Evolutionary conservation across 1,140 invertebrate genomes (phyloP), one percentile per base, ranked within the genome.

Genomic region (Drosophila mojavensis): DNA sequence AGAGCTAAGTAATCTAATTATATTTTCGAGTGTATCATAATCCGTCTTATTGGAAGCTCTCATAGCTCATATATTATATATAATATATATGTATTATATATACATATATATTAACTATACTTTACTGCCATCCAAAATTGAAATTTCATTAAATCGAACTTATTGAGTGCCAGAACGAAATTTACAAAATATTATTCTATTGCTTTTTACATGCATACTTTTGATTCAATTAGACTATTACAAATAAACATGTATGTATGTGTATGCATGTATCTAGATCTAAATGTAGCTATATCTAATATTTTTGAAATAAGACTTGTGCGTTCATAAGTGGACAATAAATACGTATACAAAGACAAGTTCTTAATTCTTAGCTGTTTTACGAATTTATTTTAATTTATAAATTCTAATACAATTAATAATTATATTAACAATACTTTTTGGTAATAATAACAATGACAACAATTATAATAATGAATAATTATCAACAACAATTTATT

Each of bases 301-400:
- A 63, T 51, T 55, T 30, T 47, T 70, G 74, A 78, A 64, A 48
- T 53, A 58, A 48, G 33, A 70, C 67, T 78, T 53, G 67, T 53
- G 39, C 47, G 79, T 82, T 86, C 71, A 73, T 69, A 54, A 77
- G 67, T 77, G 75, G 75, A 79, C 83, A 85, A 88, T 88, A 85
- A 86, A 85, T 65, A 65, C 66, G 55, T 67, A 67, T 67, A 66
- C 61, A 69, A 53, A 47, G 53, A 30, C 5, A 2, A 33, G n/a
- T 30, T 4, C 50, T 11, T 7, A 51, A 28, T 48, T 20, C 43
- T 26, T 33, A 33, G 33, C 33, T 33, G 33, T 33, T 33, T 5
- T 33, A 33, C 33, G n/a, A 7, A 17, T 47, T 45, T 45, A 6
- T 17, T 45, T 45, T 45, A 17, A 17, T 45, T 45, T 15, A 45